Conservation (phyloP, 2,113 vertebrate genomes). For the Anser cygnoides region DNA sequence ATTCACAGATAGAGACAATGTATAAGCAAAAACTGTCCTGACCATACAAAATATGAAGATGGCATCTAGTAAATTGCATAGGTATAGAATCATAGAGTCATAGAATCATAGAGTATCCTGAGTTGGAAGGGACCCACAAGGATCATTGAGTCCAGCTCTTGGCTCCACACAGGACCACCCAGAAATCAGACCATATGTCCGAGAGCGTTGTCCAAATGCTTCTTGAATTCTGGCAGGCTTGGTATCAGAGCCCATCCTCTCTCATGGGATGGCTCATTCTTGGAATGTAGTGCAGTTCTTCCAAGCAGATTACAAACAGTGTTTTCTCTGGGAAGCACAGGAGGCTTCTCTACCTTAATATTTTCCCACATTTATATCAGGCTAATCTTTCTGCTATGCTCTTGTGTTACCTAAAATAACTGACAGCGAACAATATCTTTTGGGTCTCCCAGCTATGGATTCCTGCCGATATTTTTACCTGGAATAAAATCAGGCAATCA, state of each 20-base stretch:
- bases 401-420: not conserved
- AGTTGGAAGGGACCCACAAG: no score
- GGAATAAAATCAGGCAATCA: not conserved
- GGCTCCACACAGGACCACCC: no score
- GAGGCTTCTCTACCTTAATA: not conserved
- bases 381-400: not conserved
- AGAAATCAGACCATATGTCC: no score
- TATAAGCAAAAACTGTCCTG: not conserved
- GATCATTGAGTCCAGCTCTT: no score
- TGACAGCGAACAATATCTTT: not conserved
- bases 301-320: not conserved
- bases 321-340: not conserved
- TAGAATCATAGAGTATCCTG: no score
- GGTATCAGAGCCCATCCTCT: not conserved
- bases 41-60: not conserved
- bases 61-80: not conserved
- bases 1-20: not conserved
- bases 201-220: no score
- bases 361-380: not conserved
- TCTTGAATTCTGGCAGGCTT: no score
- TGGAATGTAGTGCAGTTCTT: not conserved
- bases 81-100: not conserved
- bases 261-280: not conserved
- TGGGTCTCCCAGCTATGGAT: not conserved
- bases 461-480: not conserved